Evolutionary conservation across 2,113 vertebrate genomes (phyloP).

Genomic region (Gila orcuttii): DNA sequence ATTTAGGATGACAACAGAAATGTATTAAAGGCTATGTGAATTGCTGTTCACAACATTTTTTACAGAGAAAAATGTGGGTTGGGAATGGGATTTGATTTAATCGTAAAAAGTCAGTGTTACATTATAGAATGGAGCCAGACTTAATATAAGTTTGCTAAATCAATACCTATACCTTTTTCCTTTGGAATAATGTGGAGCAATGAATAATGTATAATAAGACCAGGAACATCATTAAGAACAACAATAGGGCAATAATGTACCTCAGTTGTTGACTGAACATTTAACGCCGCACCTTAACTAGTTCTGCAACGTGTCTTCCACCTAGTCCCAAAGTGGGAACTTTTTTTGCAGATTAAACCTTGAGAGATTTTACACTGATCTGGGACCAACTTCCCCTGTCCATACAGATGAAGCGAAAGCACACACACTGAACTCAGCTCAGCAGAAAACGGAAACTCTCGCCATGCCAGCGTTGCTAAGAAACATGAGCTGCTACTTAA

Average conservation of each 20-base stretch:
- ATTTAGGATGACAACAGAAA: background rate
- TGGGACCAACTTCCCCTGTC: background rate
- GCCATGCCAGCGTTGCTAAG: conserved; percentile 70
- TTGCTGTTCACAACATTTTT: background rate
- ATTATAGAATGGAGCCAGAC: background rate
- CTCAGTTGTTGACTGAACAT: background rate
- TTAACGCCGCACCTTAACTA: background rate
- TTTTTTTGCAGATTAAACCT: background rate
- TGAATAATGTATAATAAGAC: background rate
- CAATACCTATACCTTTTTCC: background rate
- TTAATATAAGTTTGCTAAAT: background rate
- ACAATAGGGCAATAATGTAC: background rate
- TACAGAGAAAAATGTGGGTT: background rate
- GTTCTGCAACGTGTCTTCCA: background rate
- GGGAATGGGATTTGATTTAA: background rate
- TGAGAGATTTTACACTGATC: background rate
- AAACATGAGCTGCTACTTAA: conserved; percentile 76
- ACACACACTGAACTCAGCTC: conserved; percentile 16
- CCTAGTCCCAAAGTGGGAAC: background rate
- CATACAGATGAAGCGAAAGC: conserved; percentile 13
- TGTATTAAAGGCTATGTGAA: background rate
- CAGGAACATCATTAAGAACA: background rate
- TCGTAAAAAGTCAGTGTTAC: background rate
- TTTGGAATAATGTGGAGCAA: background rate
- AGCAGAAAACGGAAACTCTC: conserved; percentile 24